Evolutionary conservation across 1,140 invertebrate genomes (phyloP).

Genomic region (Aphaenogaster rudis): DNA sequence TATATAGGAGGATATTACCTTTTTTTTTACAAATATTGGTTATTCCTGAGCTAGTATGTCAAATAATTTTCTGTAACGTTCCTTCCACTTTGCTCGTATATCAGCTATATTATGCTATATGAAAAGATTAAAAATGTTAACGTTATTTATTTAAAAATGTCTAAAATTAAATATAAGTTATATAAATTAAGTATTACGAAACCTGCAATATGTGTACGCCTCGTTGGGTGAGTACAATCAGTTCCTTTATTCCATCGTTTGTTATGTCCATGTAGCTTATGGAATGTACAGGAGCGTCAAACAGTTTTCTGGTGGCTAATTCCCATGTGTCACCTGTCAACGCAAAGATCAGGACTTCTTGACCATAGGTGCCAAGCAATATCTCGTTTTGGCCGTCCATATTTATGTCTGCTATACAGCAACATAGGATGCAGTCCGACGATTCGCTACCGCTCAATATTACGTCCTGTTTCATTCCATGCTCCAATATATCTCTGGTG

Average conservation of each 20-base stretch:
- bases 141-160: background rate
- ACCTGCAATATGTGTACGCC: conserved; percentile 91
- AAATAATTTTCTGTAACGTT: conserved; percentile 73
- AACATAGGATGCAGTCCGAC: conserved; percentile 88
- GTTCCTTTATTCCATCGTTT: conserved; percentile 90
- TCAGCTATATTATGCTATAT: conserved; percentile 81
- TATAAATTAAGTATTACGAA: background rate
- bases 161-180: conserved; percentile 28
- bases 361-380: conserved; percentile 90
- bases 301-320: conserved; percentile 86
- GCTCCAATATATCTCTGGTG: conserved; percentile 88
- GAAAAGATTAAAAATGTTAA: conserved; percentile 59
- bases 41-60: conserved; percentile 35
- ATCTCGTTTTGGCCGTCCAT: conserved; percentile 92
- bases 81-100: conserved; percentile 79
- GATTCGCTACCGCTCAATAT: conserved; percentile 87
- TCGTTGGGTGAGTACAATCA: conserved; percentile 90
- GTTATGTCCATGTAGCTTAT: conserved; percentile 90
- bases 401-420: conserved; percentile 90
- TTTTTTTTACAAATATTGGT: background rate
- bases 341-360: conserved; percentile 89
- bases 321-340: conserved; percentile 85
- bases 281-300: conserved; percentile 89
- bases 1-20: conserved; percentile 4
- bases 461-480: conserved; percentile 87